These are phyloP conservation scores for Griposia aprilina DNA, from an alignment of 2,888 invertebrate species.

Conservation along the genomic window DNA sequence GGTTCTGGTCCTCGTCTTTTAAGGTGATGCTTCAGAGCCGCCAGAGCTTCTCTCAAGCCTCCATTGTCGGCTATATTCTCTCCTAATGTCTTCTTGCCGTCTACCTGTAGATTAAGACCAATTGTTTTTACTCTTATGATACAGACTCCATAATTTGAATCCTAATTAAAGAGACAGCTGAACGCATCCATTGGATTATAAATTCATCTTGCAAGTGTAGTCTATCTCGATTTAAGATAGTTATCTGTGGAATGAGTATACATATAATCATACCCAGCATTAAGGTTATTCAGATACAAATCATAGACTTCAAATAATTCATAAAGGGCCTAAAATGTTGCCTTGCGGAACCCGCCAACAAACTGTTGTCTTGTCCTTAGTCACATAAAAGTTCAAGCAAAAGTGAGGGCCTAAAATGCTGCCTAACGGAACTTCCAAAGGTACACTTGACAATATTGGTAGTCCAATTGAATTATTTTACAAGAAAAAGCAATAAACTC, in stretches of 20 bases:
- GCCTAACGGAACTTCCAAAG: neutral
- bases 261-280: neutral
- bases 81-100: conserved; percentile 94
- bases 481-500: conserved; percentile 69
- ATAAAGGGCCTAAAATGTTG: neutral
- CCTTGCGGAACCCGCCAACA: no score
- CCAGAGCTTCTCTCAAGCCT: conserved; percentile 93
- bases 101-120: conserved; percentile 86
- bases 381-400: neutral
- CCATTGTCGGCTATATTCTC: conserved; percentile 97
- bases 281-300: neutral
- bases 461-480: neutral
- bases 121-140: neutral
- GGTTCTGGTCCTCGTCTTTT: conserved; percentile 90
- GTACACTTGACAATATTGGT: neutral
- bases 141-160: neutral
- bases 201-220: neutral
- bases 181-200: neutral
- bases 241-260: neutral
- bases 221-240: neutral
- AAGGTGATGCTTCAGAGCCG: conserved; percentile 92
- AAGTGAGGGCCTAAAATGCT: neutral
- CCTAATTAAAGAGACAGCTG: neutral
- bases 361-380: neutral
- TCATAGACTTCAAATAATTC: neutral